phyloP scores from a whole-genome alignment of 2,797 vertebrate species.

The Centroberyx gerrardi region DNA sequence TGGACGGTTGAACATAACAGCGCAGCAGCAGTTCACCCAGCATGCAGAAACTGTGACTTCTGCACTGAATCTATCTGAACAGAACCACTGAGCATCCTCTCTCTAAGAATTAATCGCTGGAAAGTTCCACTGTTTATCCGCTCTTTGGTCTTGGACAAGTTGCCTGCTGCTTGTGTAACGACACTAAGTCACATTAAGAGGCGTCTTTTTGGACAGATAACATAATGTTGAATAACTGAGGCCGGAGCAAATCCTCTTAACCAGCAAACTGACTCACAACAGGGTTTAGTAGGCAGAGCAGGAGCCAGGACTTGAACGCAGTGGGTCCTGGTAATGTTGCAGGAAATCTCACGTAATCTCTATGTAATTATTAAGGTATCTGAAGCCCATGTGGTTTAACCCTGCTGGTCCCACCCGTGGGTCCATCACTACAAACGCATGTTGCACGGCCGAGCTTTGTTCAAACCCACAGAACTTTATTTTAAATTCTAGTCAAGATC shows the following conservation, averaged over 20 bases:
- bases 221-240: constrained; percentile 18
- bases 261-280: constrained; percentile 26
- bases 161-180: constrained; percentile 50
- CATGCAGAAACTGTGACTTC: background rate
- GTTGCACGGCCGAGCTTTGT: too few species aligned
- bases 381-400: too few species aligned
- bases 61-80: too few species aligned
- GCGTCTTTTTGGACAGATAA: constrained; percentile 31
- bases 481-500: too few species aligned
- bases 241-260: constrained; percentile 56
- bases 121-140: constrained; percentile 4
- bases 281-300: constrained; percentile 6
- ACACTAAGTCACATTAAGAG: constrained; percentile 40
- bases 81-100: background rate
- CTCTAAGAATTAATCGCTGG: background rate
- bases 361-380: too few species aligned
- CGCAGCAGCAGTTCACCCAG: too few species aligned
- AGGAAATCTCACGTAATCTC: too few species aligned
- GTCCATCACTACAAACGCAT: too few species aligned
- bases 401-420: too few species aligned
- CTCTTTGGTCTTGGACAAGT: constrained; percentile 12
- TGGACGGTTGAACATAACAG: too few species aligned
- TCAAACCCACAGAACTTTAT: too few species aligned
- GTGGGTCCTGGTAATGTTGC: background rate
- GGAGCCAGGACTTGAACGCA: background rate